Percentiles rank a stretch among this genome's conserved stretches.
Evolutionary conservation across 1,140 invertebrate species (phyloP).

Genomic region (Cyclina sinensis): DNA sequence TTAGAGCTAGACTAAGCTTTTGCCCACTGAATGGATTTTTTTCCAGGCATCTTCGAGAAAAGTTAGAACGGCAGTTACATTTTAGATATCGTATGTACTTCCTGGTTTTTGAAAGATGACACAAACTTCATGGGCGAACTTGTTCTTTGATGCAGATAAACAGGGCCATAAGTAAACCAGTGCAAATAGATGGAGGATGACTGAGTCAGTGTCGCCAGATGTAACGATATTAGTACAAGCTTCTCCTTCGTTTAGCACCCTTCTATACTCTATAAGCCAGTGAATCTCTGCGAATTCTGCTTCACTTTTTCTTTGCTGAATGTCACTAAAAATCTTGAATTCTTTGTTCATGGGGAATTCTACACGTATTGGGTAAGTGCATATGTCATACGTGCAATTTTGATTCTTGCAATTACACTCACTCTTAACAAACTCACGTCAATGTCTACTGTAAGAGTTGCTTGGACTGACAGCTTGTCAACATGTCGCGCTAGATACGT

Average conservation of each 20-base stretch:
- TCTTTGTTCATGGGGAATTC: not conserved
- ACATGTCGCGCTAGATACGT: conserved; percentile 28
- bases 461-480: not conserved
- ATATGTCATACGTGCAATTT: not conserved
- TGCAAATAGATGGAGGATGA: conserved; percentile 60
- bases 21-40: not conserved
- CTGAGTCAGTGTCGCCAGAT: conserved; percentile 60
- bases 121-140: conserved; percentile 33
- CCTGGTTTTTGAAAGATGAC: conserved; percentile 58
- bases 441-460: not conserved
- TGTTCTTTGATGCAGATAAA: not conserved
- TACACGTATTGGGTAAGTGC: not conserved
- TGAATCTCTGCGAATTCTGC: not conserved
- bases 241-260: not conserved
- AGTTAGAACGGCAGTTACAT: conserved; percentile 51
- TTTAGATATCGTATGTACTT: conserved; percentile 43
- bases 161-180: conserved; percentile 36
- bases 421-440: not conserved
- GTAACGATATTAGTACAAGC: conserved; percentile 48
- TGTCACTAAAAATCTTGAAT: not conserved
- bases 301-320: conserved; percentile 51
- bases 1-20: conserved; percentile 15
- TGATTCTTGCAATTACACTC: not conserved
- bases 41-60: not conserved
- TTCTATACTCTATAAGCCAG: not conserved